Evolutionary conservation across 2,797 vertebrate genomes (phyloP), one percentile per base, ranked within the genome.

Genomic region (Chelidonichthys spinosus): DNA sequence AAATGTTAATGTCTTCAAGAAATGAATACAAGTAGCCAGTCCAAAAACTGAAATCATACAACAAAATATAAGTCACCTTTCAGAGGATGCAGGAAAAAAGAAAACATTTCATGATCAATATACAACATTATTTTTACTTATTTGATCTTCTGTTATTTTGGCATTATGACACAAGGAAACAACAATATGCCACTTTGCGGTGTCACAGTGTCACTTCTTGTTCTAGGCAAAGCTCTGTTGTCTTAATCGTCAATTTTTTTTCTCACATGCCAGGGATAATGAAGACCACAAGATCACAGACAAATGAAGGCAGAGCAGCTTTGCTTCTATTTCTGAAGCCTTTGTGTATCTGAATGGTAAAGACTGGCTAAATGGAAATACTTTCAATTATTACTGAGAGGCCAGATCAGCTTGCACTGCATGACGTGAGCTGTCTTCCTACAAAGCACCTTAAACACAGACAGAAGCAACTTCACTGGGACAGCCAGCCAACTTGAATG

Each of bases 361-460:
- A 89, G 89, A 90, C 87, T 79, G 84, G 75, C 87, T 90, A 93
- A 92, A 94, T 92, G 94, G 94, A 95, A 95, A 95, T 86, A 93
- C 94, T 92, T 92, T 95, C 90, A 95, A 95, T 95, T 93, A 95
- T 95, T 95, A 95, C 95, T 95, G 93, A 95, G 93, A 90, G 87
- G 82, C 78, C 85, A 84, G 93, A 94, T 95, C 94, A 5, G 79
- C 87, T 95, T 95, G 89, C 93, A 90, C 69, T 9, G 82, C 74
- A 54, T 92, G 92, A 92, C 91, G 83, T 81, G 78, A 69, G 55
- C 69, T 1, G 68, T 81, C 89, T 84, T 87, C 85, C 85, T 77
- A 91, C 81, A 87, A 87, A 86, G 84, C 63, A 82, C 68, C 81
- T 78, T 67, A 77, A 78, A 78, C 73, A 72, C 70, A 81, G 69